Conservation (phyloP, 1,140 invertebrate genomes). For the Zophobas atratus region DNA sequence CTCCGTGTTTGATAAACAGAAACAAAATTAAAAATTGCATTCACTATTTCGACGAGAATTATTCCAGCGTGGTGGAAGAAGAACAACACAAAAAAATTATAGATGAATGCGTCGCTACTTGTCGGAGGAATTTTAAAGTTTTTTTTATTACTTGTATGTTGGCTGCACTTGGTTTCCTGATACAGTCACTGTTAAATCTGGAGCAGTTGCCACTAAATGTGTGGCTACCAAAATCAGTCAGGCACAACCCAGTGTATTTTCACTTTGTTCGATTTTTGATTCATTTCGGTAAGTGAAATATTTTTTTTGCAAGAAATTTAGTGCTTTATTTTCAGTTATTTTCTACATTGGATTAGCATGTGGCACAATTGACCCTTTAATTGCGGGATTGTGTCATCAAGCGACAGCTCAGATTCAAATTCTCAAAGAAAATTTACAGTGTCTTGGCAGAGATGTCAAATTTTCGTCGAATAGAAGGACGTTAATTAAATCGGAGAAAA, state of each 20-base stretch:
- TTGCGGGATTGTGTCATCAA: constrained; percentile 58
- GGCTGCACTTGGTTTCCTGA: constrained; percentile 13
- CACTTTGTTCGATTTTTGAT: too few species aligned
- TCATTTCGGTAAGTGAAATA: neutral
- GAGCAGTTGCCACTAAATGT: too few species aligned
- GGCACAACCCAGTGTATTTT: too few species aligned
- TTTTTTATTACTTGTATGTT: constrained; percentile 13
- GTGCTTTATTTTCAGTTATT: constrained; percentile 55
- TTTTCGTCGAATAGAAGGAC: too few species aligned
- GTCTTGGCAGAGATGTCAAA: constrained; percentile 39
- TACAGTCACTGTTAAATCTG: constrained; percentile 5
- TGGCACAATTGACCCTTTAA: constrained; percentile 61
- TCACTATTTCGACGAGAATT: too few species aligned
- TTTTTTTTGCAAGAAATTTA: too few species aligned
- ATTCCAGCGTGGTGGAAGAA: neutral
- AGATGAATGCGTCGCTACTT: constrained; percentile 3
- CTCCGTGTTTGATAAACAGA: too few species aligned
- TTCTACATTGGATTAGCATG: constrained; percentile 59
- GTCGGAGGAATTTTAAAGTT: constrained; percentile 14
- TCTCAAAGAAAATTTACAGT: constrained; percentile 57
- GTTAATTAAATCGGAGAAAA: constrained; percentile 13
- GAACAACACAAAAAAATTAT: constrained; percentile 38
- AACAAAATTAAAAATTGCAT: too few species aligned
- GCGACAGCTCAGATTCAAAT: constrained; percentile 61
- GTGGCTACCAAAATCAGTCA: too few species aligned